A percentile compares a stretch with the other conserved stretches of the same genome.
Conservation (phyloP, 2,888 invertebrate species). For the Hirtodrosophila confusa region DNA sequence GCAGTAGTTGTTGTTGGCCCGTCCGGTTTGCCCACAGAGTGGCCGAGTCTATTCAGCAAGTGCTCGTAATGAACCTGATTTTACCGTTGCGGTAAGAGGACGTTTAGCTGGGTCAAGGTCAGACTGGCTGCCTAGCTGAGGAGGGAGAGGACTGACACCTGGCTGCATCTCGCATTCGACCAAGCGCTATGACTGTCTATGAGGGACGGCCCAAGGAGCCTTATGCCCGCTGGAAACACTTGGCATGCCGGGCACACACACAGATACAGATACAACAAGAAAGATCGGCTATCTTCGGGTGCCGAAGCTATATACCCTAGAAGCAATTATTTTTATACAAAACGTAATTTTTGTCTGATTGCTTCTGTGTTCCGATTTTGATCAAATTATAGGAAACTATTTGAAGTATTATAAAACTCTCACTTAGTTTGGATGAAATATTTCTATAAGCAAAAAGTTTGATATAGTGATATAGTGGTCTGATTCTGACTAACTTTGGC, state of each 20-base stretch:
- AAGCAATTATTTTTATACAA: too few species aligned
- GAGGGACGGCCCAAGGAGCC: slow-evolving; percentile 25
- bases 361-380: too few species aligned
- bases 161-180: slow-evolving; percentile 43
- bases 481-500: too few species aligned
- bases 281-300: too few species aligned
- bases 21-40: slow-evolving; percentile 29
- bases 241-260: slow-evolving; percentile 48
- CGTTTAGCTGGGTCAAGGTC: slow-evolving; percentile 74
- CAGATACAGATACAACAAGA: too few species aligned
- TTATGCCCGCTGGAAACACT: slow-evolving; percentile 12
- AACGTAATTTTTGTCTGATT: too few species aligned
- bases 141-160: slow-evolving; percentile 15
- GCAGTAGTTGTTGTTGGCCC: slow-evolving; percentile 5
- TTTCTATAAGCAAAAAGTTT: too few species aligned
- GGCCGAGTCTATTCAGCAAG: slow-evolving; percentile 2
- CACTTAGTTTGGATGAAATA: too few species aligned
- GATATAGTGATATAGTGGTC: too few species aligned
- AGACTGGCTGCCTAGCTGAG: slow-evolving; percentile 29
- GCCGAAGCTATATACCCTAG: too few species aligned
- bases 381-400: too few species aligned
- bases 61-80: slow-evolving; percentile 47
- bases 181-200: slow-evolving; percentile 11
- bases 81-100: slow-evolving; percentile 48
- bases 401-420: too few species aligned